Base-by-base conservation (phyloP, 2,888 invertebrate genomes). In the Plebejus argus region DNA sequence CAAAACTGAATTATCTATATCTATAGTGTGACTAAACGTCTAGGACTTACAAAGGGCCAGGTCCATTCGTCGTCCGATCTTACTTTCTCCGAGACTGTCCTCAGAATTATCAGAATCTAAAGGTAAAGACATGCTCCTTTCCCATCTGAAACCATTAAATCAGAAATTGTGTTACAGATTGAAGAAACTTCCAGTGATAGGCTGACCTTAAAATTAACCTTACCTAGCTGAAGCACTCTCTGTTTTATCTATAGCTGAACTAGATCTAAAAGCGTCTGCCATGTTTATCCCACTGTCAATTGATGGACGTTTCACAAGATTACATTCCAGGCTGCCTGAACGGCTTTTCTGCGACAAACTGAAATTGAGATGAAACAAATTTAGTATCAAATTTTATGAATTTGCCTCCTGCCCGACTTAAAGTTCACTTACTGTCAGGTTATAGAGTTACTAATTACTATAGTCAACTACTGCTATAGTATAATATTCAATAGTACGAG, bases 211-310 rank as follows among this genome's bases (percentile, higher is more conserved):
- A 28, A 66, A 66, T 66, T 39, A 78, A 77, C 8, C 83, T 84
- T 89, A 94, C 90, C 94, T 92, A 77, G 94, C 90, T 33, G 95
- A 88, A 2, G 93, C 89, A 80, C 90, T 94, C 53, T 92, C 93
- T 61, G 86, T 82, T 79, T 89, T 93, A 77, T 94, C 93, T 45
- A 90, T 91, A 35, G 90, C 90, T 4, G 93, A 92, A 82, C 83
- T 95, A 81, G 90, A 95, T 89, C 87, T 93, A 79, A 93, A 94
- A 0, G 93, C 92, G 53, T 94, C 93, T 0, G 94, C 95, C 95
- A 97, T 95, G 82, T 97, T 96, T 81, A 97, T 97, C 15, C 97
- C 97, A 84, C 97, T 97, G 84, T 97, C 97, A 66, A 97, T 96
- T 0, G 97, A 97, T 0, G 97, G 96, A 76, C 97, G 92, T 85